Base-by-base conservation (phyloP, 1,140 invertebrate species). In the Saxidomus purpurata region DNA sequence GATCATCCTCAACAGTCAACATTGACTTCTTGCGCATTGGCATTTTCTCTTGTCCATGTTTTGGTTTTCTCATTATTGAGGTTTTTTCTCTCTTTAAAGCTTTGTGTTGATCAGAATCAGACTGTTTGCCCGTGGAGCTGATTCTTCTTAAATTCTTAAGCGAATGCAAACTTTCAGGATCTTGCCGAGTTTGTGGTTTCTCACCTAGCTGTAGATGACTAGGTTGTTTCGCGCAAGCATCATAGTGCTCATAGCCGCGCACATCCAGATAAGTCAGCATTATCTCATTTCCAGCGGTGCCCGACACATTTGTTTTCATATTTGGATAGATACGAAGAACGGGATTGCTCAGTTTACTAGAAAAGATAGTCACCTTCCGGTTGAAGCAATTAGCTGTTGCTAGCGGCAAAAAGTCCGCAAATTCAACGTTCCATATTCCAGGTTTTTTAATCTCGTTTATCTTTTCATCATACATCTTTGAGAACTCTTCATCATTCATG, bases 261-360 rank as follows among this genome's bases (percentile, higher is more conserved):
- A 79, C 43, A 13, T 40, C 76, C 8, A 79, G n/a, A 19, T 79
- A 79, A 8, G 76, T 38, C 8, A 79, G 36, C n/a, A 11, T 69
- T 31, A 69, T 22, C 8, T 55, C 52, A 13, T 55, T 55, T 55
- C 52, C 19, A 22, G 52, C 22, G 19, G 13, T 13, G 13, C 19
- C 15, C 8, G 8, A 6, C 19, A 3, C 22, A 13, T 3, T 11
- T 11, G 4, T 55, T 3, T 55, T 55, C 19, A 55, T 55, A 52
- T 79, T 43, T 25, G 76, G 76, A 1, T 6, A 13, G 19, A 79
- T 55, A 2, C 52, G 4, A 28, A 79, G 4, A 9, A 79, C 19
- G 2, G 76, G 76, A 52, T 52, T 13, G 76, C 52, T 47, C n/a
- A 79, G 25, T 49, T n/a, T 79, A n/a, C 76, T 79, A 22, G 76